A percentile compares a stretch with the other conserved stretches of the same genome.
Evolutionary conservation across 2,888 invertebrate genomes (phyloP).

Genomic region (Onthophagus sagittarius): DNA sequence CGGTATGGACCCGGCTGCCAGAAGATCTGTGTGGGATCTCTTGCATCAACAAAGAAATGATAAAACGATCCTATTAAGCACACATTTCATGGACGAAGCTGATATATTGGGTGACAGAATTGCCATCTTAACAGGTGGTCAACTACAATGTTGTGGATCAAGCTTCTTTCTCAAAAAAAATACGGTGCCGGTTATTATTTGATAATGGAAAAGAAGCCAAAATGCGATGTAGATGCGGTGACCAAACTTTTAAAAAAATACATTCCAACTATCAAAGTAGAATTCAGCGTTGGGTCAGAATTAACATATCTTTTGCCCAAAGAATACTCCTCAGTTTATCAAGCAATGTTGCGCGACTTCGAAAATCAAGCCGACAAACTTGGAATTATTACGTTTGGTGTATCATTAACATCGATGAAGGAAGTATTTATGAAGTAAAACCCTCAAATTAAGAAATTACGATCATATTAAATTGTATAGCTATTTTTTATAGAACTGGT

Average conservation of each 20-base stretch:
- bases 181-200: slow-evolving; percentile 84
- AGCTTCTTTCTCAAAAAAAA: slow-evolving; percentile 76
- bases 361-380: slow-evolving; percentile 58
- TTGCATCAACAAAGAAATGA: slow-evolving; percentile 62
- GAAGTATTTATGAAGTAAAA: slow-evolving; percentile 78
- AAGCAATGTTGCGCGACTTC: slow-evolving; percentile 64
- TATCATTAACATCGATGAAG: slow-evolving; percentile 81
- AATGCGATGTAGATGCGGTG: slow-evolving; percentile 52
- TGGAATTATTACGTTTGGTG: slow-evolving; percentile 73
- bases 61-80: slow-evolving; percentile 72
- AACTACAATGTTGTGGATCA: slow-evolving; percentile 75
- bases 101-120: slow-evolving; percentile 83
- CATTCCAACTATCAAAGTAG: slow-evolving; percentile 62
- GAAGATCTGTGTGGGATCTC: slow-evolving; percentile 73
- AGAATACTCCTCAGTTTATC: slow-evolving; percentile 59
- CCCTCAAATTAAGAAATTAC: not conserved
- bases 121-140: slow-evolving; percentile 81
- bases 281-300: slow-evolving; percentile 73
- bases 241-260: slow-evolving; percentile 58
- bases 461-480: not conserved
- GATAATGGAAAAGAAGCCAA: slow-evolving; percentile 60
- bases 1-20: slow-evolving; percentile 77
- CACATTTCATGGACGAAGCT: slow-evolving; percentile 91
- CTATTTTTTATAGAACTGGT: slow-evolving; percentile 31
- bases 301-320: slow-evolving; percentile 67